phyloP scores from a whole-genome alignment of 2,888 invertebrate species.

The Lithophane semibrunnea region DNA sequence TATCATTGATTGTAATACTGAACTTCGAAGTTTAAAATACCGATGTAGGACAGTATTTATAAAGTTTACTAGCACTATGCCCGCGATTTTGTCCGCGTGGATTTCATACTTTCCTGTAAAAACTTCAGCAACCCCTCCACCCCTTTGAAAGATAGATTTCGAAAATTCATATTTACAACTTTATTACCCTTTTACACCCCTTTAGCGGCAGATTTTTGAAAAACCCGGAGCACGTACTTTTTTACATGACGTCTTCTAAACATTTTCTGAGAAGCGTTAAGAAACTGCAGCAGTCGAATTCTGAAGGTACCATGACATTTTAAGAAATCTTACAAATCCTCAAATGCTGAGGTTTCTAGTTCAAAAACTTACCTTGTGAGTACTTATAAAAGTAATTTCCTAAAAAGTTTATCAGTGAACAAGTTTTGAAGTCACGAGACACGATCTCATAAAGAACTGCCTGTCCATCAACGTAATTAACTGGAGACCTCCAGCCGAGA shows the following conservation, averaged over 20 bases:
- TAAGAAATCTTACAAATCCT: neutral
- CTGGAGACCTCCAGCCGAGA: conserved; percentile 44
- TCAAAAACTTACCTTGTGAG: conserved; percentile 40
- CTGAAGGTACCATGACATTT: neutral
- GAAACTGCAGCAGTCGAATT: neutral
- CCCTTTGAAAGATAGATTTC: no score
- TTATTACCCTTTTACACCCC: no score
- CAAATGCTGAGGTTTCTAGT: conserved; percentile 7
- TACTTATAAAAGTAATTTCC: conserved; percentile 37
- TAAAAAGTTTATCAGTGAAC: conserved; percentile 32
- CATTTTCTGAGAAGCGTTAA: neutral
- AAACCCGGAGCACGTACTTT: no score
- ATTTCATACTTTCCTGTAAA: no score
- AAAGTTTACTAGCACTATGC: no score
- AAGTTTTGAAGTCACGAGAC: conserved; percentile 40
- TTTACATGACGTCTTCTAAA: neutral
- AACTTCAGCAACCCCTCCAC: no score
- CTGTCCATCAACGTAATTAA: conserved; percentile 61
- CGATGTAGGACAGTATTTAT: no score
- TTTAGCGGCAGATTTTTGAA: no score
- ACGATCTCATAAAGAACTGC: conserved; percentile 33
- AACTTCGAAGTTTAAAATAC: no score
- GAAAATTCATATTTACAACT: no score
- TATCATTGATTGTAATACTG: no score
- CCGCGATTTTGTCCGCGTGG: no score